These are phyloP conservation scores for Pangasius krempfi DNA, from an alignment of 2,797 vertebrate species.

Conservation along the genomic window DNA sequence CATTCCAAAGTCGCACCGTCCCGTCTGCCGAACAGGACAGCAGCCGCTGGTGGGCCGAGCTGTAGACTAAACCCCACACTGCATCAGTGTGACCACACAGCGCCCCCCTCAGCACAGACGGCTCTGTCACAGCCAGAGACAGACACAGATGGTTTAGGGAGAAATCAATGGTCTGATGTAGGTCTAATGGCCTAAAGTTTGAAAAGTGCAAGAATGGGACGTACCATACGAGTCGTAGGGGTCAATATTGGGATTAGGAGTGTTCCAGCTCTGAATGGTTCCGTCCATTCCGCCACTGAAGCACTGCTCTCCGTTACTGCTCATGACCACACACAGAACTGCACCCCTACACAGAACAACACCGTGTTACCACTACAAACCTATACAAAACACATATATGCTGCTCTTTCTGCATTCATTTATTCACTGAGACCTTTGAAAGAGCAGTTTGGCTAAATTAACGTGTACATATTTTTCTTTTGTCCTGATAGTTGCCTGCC, in stretches of 20 bases:
- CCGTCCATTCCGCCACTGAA: slow-evolving; percentile 94
- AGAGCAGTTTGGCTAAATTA: not conserved
- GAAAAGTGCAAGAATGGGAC: slow-evolving; percentile 16
- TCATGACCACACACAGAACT: slow-evolving; percentile 96
- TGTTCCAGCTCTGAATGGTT: slow-evolving; percentile 97
- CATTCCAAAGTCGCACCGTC: slow-evolving; percentile 91
- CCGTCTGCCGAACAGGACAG: slow-evolving; percentile 96
- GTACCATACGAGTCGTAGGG: slow-evolving; percentile 96
- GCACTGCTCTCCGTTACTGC: slow-evolving; percentile 93
- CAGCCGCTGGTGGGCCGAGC: slow-evolving; percentile 88
- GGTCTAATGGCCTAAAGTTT: too few relatives aligned
- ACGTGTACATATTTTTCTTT: not conserved
- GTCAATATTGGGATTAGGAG: slow-evolving; percentile 92
- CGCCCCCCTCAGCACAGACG: slow-evolving; percentile 88
- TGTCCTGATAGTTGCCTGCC: not conserved
- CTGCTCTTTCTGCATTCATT: not conserved
- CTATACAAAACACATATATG: slow-evolving; percentile 76
- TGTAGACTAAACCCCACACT: slow-evolving; percentile 95
- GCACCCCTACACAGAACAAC: slow-evolving; percentile 79
- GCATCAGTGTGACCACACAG: slow-evolving; percentile 92
- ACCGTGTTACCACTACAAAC: not conserved
- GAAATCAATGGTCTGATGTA: not conserved
- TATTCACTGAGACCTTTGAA: not conserved
- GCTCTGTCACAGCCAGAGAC: slow-evolving; percentile 74
- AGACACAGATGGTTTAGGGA: not conserved